Evolutionary conservation across 2,113 vertebrate species (phyloP), one percentile per base, ranked within the genome.

Genomic region (Dicentrarchus labrax): DNA sequence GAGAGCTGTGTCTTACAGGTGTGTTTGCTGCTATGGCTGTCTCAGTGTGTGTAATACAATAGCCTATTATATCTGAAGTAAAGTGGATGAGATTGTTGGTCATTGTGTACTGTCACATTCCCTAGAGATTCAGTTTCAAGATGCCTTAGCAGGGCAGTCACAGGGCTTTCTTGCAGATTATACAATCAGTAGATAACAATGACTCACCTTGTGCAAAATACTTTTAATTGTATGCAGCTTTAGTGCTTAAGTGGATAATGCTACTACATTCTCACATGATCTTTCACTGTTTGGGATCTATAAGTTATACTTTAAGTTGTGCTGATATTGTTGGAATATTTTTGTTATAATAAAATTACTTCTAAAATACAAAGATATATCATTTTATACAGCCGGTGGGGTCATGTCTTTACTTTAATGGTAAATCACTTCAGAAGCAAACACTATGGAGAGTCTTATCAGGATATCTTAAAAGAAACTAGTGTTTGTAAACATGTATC

Each of bases 81-180:
- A 51, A 43, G 57, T 76, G 69, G 38, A 70, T 30, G 56, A 11
- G 10, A 48, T 72, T 77, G 79, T 56, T 48, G 43, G 41, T 39
- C 50, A 76, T 72, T 64, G 59, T 83, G 62, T 51, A 38, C 11
- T 7, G 17, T 51, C 65, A 4, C 70, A 68, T 71, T 61, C 69
- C 67, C 15, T 8, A 21, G 17, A 79, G 82, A 86, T 92, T 80
- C 2, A 4, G 9, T 93, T 93, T 65, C 77, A 78, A 30, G 22
- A 60, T 57, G 17, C 13, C 30, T 17, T 1, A 1, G 6, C 12
- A 15, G n/a, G 13, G 50, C 30, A 43, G 62, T 77, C 67, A 53
- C 15, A 1, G 5, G 54, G 17, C 2, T 13, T 30, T 77, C 15
- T 69, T 22, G 38, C 41, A 59, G 21, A 1, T 76, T 56, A 6